Base-by-base conservation (phyloP, 2,797 vertebrate genomes). In the Tenualosa thibaudeaui region DNA sequence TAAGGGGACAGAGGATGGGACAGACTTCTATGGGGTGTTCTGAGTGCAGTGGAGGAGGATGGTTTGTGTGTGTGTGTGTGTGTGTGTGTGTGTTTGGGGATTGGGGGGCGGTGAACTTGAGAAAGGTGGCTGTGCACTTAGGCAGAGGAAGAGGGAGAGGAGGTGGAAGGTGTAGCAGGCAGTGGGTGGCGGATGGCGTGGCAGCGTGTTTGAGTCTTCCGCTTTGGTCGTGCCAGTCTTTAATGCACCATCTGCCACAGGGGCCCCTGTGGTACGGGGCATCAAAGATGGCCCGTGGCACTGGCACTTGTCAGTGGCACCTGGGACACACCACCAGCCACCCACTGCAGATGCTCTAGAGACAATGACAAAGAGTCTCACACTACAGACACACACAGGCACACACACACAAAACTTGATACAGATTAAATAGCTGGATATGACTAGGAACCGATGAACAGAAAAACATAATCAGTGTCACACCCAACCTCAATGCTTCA, bases 371-470 rank as follows among this genome's bases (percentile, higher is more conserved):
- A 75, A 40, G 9, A 31, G 62, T 65, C 9, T 68, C 62, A 13
- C 62, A 10, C 24, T 24, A n/a, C 0, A 12, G 8, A 15, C 62
- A 31, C 62, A 68, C 62, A 37, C 62, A 68, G 24, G 31, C 62
- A 68, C 62, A 40, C 68, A 75, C 31, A 75, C 68, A 75, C 68
- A 75, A 31, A 75, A 75, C 31, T 37, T 15, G 68, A 75, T 43
- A 40, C 31, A 75, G 40, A 75, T 6, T 3, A 75, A 37, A 15
- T 68, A 10, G 31, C 26, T 40, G 68, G 13, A 5, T 19, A 19
- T 19, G 13, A 40, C 37, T 46, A 46, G 46, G 40, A 31, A 40
- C 17, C 15, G 37, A 75, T 17, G 17, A 75, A 15, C 68, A 75
- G 31, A 65, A 31, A 31, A 31, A 31, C 9, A 31, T 68, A 12